Conservation (phyloP, 1,140 invertebrate genomes). For the Lepidurus packardi region DNA sequence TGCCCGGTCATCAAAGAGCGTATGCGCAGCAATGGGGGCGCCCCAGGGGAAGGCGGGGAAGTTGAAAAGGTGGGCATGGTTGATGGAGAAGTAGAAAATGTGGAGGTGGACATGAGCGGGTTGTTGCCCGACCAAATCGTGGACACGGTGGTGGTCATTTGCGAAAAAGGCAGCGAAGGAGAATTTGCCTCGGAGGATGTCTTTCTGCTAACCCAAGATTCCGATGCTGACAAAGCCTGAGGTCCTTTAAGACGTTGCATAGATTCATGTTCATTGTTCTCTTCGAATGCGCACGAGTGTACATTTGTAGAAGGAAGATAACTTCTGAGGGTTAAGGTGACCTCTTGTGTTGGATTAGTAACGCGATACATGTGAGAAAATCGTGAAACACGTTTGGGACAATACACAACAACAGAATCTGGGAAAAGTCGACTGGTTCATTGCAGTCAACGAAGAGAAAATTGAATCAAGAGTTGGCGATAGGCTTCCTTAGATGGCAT, state of each 20-base stretch:
- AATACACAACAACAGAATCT: too few species aligned
- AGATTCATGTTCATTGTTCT: neutral
- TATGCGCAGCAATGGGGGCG: neutral
- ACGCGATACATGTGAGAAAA: too few species aligned
- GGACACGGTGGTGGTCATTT: neutral
- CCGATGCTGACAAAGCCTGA: neutral
- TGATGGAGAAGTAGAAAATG: neutral
- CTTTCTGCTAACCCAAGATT: neutral
- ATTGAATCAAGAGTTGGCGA: too few species aligned
- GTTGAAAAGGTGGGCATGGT: neutral
- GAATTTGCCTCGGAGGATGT: neutral
- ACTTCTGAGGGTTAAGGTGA: too few species aligned
- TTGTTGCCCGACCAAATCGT: neutral
- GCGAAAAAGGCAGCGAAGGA: neutral
- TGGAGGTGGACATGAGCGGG: neutral
- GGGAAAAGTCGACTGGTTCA: too few species aligned
- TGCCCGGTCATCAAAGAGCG: neutral
- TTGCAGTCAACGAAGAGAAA: too few species aligned
- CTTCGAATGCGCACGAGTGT: too few species aligned
- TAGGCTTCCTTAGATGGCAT: too few species aligned
- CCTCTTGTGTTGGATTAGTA: too few species aligned
- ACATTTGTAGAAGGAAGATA: too few species aligned
- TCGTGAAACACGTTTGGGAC: too few species aligned
- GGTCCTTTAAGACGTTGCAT: neutral
- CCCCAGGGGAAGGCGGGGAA: neutral